Percentiles rank a stretch among this genome's conserved stretches.
Evolutionary conservation across 2,797 vertebrate species (phyloP).

Genomic region (Amazona ochrocephala): DNA sequence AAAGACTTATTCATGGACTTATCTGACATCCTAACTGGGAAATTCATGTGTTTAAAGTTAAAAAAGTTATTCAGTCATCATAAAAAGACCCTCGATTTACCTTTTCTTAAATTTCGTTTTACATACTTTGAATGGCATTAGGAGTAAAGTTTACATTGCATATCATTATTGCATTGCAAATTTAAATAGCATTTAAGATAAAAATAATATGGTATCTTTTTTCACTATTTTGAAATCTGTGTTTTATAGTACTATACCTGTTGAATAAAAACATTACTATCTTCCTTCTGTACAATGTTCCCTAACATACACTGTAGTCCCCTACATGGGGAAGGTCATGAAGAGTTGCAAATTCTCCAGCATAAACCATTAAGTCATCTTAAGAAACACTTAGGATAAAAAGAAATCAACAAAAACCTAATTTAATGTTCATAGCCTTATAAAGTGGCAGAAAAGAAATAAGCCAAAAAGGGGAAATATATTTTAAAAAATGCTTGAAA

Average conservation of each 20-base stretch:
- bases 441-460: not conserved
- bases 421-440: not conserved
- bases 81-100: not conserved
- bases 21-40: not conserved
- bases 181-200: not conserved
- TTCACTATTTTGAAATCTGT: not conserved
- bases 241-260: not conserved
- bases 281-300: not conserved
- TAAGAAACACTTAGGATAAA: not conserved
- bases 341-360: not conserved
- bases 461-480: rapidly evolving
- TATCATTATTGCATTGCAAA: not conserved
- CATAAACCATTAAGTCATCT: not conserved
- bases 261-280: not conserved
- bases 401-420: not conserved
- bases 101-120: not conserved
- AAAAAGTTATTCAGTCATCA: not conserved
- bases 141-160: not conserved
- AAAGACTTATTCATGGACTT: not conserved
- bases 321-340: not conserved
- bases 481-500: not conserved
- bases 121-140: not conserved
- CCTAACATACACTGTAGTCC: not conserved
- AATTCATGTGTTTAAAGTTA: not conserved
- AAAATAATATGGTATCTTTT: not conserved